Evolutionary conservation across 2,797 vertebrate species (phyloP).

Genomic region (Gadopsis bispinosus): DNA sequence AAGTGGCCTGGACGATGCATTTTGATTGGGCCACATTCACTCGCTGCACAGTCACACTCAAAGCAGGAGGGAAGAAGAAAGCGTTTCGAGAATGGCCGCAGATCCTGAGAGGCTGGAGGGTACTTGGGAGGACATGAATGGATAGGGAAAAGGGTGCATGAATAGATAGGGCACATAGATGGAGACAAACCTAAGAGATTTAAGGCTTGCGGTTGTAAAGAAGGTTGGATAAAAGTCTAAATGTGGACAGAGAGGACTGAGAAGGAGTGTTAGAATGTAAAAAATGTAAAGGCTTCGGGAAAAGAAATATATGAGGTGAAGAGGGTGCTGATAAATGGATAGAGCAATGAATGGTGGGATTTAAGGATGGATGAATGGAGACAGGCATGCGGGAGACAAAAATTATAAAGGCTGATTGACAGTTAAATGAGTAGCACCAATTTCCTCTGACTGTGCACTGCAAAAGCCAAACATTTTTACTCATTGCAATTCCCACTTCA

Average conservation of each 20-base stretch:
- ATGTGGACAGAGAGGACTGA: not conserved
- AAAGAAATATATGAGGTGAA: conserved; percentile 1
- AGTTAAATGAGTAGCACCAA: conserved; percentile 26
- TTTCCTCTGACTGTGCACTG: not conserved
- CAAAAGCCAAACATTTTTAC: conserved; percentile 18
- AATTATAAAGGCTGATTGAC: conserved; percentile 38
- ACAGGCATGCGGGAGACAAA: conserved; percentile 16
- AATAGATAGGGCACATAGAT: conserved; percentile 4
- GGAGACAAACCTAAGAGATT: conserved; percentile 4
- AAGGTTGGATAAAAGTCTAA: conserved; percentile 1
- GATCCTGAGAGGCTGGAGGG: conserved; percentile 24
- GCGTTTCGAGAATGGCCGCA: conserved; percentile 35
- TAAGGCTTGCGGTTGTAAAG: not conserved
- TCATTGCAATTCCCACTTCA: conserved; percentile 34
- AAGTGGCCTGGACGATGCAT: conserved; percentile 51
- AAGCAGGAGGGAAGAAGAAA: conserved; percentile 42
- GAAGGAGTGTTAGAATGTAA: not conserved
- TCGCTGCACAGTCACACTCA: conserved; percentile 30
- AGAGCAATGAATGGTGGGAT: conserved; percentile 14
- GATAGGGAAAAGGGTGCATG: not conserved
- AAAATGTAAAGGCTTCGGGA: not conserved
- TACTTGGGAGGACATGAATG: conserved; percentile 30
- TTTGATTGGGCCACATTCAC: conserved; percentile 72
- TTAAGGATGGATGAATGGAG: conserved; percentile 22
- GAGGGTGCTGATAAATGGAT: conserved; percentile 20